Conservation (phyloP, 2,888 invertebrate genomes). For the Troides helena region DNA sequence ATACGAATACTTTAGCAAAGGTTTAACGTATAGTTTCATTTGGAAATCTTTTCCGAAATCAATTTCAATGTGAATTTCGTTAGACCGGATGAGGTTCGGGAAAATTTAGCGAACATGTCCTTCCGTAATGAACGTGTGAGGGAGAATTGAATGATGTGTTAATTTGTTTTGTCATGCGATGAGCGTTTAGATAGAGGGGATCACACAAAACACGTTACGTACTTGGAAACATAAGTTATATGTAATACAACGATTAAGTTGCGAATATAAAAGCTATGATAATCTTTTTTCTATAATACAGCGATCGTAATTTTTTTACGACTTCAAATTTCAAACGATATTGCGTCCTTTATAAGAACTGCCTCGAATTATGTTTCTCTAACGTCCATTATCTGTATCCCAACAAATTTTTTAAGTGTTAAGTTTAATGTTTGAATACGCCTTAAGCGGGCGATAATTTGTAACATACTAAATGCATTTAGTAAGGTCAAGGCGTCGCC, state of each 20-base stretch:
- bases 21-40: background rate
- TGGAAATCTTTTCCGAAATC: background rate
- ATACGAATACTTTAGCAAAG: background rate
- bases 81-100: background rate
- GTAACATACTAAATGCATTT: constrained; percentile 67
- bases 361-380: background rate
- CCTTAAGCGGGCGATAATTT: constrained; percentile 43
- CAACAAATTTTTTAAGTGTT: background rate
- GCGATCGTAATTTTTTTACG: background rate
- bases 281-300: background rate
- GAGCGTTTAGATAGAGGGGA: constrained; percentile 49
- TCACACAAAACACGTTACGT: constrained; percentile 17
- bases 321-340: background rate
- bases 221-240: constrained; percentile 2
- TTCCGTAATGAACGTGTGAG: constrained; percentile 23
- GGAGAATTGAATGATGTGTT: constrained; percentile 57
- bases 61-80: background rate
- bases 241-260: background rate
- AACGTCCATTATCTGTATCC: background rate
- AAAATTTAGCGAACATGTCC: constrained; percentile 18
- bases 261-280: background rate
- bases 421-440: background rate
- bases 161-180: constrained; percentile 76
- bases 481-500: constrained; percentile 71
- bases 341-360: background rate